Conservation (phyloP, 2,113 vertebrate genomes). For the Helogale parvula region DNA sequence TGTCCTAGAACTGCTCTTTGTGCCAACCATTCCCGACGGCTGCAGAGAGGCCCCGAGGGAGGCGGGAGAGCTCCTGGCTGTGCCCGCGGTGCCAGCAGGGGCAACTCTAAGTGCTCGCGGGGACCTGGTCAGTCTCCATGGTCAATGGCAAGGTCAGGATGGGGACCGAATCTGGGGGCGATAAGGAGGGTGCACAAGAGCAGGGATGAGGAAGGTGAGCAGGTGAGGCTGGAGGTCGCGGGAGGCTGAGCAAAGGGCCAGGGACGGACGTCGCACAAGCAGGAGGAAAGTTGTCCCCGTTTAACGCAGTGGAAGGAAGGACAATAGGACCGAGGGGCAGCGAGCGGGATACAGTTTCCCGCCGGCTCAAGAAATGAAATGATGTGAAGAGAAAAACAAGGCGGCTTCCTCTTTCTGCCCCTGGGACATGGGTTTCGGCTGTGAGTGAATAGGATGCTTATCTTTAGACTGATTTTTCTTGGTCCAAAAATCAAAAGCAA, state of each 20-base stretch:
- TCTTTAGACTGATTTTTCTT: slow-evolving; percentile 58
- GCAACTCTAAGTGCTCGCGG: not conserved
- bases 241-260: not conserved
- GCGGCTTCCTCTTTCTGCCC: not conserved
- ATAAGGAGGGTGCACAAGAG: not conserved
- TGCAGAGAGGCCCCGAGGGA: not conserved
- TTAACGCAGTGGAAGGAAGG: not conserved
- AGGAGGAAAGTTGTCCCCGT: not conserved
- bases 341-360: not conserved
- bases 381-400: not conserved
- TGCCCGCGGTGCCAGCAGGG: not conserved
- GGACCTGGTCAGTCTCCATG: not conserved
- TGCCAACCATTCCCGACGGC: rapidly evolving
- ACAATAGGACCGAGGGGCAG: not conserved
- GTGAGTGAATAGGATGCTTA: slow-evolving; percentile 16
- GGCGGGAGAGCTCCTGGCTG: not conserved
- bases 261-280: not conserved
- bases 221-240: rapidly evolving
- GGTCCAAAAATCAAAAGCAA: slow-evolving; percentile 52
- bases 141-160: not conserved
- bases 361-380: not conserved
- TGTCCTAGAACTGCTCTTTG: rapidly evolving
- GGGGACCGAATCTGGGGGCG: not conserved
- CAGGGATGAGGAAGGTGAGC: too few species aligned
- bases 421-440: not conserved